A percentile compares a stretch with the other conserved stretches of the same genome.
phyloP scores from a whole-genome alignment of 2,113 vertebrate species.

The Urocolius indicus region DNA sequence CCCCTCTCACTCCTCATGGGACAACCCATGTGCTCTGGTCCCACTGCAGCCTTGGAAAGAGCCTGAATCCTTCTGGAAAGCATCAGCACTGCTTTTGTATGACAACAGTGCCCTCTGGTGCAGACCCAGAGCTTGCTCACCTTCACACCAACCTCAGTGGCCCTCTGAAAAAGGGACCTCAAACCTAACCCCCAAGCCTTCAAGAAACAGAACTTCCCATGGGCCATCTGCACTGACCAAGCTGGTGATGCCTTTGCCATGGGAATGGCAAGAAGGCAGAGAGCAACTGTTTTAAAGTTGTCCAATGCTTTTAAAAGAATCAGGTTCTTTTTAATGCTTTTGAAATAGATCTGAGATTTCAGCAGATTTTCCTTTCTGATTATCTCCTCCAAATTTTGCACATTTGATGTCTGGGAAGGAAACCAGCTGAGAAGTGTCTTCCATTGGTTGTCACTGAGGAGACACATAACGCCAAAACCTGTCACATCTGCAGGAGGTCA shows the following conservation, averaged over 20 bases:
- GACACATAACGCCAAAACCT: fast-evolving
- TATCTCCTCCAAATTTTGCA: background rate
- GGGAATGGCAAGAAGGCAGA: background rate
- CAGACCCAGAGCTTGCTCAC: background rate
- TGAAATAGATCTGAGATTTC: background rate
- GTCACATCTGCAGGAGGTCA: background rate
- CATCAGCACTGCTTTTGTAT: background rate
- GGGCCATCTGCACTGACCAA: background rate
- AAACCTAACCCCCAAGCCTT: background rate
- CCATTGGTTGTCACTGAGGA: background rate
- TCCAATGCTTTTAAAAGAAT: background rate
- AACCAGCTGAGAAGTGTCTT: background rate
- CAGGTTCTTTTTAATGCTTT: background rate
- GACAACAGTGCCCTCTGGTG: constrained; percentile 63
- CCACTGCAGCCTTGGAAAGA: fast-evolving
- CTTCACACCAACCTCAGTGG: background rate
- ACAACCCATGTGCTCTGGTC: background rate
- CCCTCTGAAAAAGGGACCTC: background rate
- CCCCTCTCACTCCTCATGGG: background rate
- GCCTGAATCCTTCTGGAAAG: fast-evolving
- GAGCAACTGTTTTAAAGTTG: background rate
- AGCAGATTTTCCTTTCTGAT: background rate
- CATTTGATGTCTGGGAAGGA: background rate
- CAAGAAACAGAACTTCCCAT: fast-evolving
- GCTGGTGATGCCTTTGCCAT: fast-evolving